Evolutionary conservation across 2,888 invertebrate genomes (phyloP), one percentile per base, ranked within the genome.

Genomic region (Acanthosepion pharaonis): DNA sequence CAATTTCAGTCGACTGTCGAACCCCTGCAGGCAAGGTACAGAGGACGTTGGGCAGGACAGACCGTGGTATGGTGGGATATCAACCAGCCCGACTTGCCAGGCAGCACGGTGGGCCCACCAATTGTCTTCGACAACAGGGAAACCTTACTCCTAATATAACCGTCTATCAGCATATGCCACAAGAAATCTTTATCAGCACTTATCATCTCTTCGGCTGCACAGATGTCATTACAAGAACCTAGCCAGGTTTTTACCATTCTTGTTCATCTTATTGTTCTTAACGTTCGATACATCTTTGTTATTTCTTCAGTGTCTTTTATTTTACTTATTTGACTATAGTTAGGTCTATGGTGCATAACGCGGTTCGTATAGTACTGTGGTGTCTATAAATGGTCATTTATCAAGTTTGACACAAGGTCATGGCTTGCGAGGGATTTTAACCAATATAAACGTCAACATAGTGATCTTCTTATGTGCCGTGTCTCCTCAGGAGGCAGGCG

Each of bases 61-160:
- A 78, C 78, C 78, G 78, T 78, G 78, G 78, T 78, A 78, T 78
- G 78, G 78, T 11, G n/a, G n/a, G n/a, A 78, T 78, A 78, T 78
- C 78, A 78, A 78, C 78, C 78, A 78, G n/a, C 78, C n/a, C n/a
- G 78, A 78, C n/a, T 78, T 33, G 78, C 78, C 78, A 78, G 78
- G n/a, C 78, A n/a, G 78, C 78, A 33, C n/a, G 78, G 15, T 78
- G 78, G n/a, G 78, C 78, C 78, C 78, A 78, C 78, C 78, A 78
- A 78, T 78, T 78, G 78, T 78, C n/a, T 78, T 78, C 78, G n/a
- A 78, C 78, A 78, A 78, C n/a, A 78, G 78, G 78, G 78, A 78
- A 78, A 78, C 78, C 78, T 78, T 78, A 78, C 78, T 78, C 78
- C 78, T 78, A 78, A 78, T 78, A 78, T 78, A 78, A 78, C 78